Base-by-base conservation (phyloP, 37 sponge, comb jelly and placozoan genomes). In the Sycon ciliatum region DNA sequence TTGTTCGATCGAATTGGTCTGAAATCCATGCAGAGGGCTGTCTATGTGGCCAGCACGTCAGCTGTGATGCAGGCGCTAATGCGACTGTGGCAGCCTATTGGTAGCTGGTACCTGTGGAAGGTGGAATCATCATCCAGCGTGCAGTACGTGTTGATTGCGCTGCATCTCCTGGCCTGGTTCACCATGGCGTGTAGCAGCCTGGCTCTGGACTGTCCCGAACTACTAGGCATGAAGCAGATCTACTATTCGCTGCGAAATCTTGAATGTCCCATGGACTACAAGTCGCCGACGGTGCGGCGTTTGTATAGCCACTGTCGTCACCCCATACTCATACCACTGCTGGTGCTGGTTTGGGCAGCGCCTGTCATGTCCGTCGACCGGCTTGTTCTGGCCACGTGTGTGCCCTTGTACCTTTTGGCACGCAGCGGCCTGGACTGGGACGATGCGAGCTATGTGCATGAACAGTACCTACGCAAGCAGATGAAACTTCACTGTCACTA, bases 211-310 rank as follows among this genome's bases (percentile, higher is more conserved):
- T 76, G 82, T 34, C 63, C 80, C 0, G 88, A 87, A 56, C 78
- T 87, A 4, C 68, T 82, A 0, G 88, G 88, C 40, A 42, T 82
- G 40, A 82, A 79, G 32, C 88, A 87, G 84, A 84, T 87, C 7
- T 67, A 67, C 30, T 33, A 67, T 30, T 67, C 30, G 28, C 34
- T 35, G 18, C n/a, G 18, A 6, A 33, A 5, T 67, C 18, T n/a
- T 29, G 9, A 33, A 38, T 35, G 4, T 20, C 88, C 88, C 2
- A 37, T 83, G 65, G 32, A 39, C 13, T 73, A 57, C 63, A 82
- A 87, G 36, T 65, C 81, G 18, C 64, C 3, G 20, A 74, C 83
- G 34, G 77, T 82, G 46, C 77, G 69, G 39, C 60, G 31, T n/a
- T 66, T 87, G 16, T 71, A 75, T n/a, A 6, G 31, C 29, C 73